These are phyloP conservation scores for Ictidomys tridecemlineatus DNA, from an alignment of 2,113 vertebrate species.

Conservation along the genomic window DNA sequence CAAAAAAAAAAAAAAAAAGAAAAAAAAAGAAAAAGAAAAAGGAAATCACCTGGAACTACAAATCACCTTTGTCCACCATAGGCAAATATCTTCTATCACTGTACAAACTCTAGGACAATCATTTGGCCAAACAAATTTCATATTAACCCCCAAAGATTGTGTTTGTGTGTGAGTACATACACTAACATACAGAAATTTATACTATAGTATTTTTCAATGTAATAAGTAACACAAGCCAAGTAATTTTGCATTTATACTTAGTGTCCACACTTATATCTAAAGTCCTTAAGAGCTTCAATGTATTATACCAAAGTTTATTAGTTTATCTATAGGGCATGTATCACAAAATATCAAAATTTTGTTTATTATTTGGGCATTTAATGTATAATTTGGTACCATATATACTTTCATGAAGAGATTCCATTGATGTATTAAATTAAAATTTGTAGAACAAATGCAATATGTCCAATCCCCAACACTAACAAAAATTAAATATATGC, in stretches of 20 bases:
- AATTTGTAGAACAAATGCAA: slow-evolving; percentile 56
- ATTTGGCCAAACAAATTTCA: slow-evolving; percentile 49
- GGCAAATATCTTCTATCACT: not conserved
- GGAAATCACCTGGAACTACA: not conserved
- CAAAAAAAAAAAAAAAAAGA: not conserved
- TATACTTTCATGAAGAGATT: not conserved
- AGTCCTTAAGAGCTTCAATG: not conserved
- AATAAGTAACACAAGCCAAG: slow-evolving; percentile 27
- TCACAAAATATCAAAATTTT: slow-evolving; percentile 53
- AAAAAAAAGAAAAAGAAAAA: not conserved
- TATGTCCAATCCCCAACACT: not conserved
- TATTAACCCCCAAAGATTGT: not conserved
- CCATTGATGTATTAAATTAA: not conserved
- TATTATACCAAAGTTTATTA: slow-evolving; percentile 16
- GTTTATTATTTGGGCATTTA: slow-evolving; percentile 46
- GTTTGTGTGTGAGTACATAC: not conserved
- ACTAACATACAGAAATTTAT: slow-evolving; percentile 38
- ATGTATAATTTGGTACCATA: not conserved
- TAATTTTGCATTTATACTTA: slow-evolving; percentile 9
- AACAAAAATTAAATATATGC: slow-evolving; percentile 44
- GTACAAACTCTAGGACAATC: not conserved
- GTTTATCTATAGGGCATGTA: not conserved
- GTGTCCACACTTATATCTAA: not conserved
- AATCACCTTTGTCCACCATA: not conserved
- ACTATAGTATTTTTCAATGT: not conserved